Evolutionary conservation across 1,140 invertebrate species (phyloP).

Genomic region (Sipha flava): DNA sequence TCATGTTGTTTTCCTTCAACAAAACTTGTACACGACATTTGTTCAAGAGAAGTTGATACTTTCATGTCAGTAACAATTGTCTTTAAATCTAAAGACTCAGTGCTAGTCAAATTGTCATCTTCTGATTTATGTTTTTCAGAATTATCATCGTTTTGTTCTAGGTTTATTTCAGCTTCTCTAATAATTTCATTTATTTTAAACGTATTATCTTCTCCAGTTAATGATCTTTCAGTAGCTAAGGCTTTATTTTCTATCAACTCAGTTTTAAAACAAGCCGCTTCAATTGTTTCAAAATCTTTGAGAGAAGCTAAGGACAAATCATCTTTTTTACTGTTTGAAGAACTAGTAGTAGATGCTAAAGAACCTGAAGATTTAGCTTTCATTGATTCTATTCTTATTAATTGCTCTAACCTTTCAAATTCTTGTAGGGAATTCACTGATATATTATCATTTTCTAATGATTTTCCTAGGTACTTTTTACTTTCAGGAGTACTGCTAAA

Average conservation of each 20-base stretch:
- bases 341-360: conserved; percentile 62
- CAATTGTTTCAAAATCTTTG: conserved; percentile 88
- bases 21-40: not conserved
- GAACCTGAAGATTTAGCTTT: conserved; percentile 54
- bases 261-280: conserved; percentile 75
- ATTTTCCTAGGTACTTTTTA: conserved; percentile 64
- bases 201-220: conserved; percentile 61
- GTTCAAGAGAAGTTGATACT: not conserved
- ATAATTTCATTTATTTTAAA: conserved; percentile 68
- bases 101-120: conserved; percentile 45
- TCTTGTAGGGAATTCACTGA: conserved; percentile 88
- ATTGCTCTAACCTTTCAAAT: conserved; percentile 82
- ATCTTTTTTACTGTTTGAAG: conserved; percentile 60
- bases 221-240: conserved; percentile 67
- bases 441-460: conserved; percentile 79
- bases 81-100: conserved; percentile 52
- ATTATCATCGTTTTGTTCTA: conserved; percentile 52
- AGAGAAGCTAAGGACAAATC: conserved; percentile 84
- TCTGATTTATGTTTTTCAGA: conserved; percentile 45
- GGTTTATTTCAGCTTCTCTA: conserved; percentile 58
- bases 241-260: conserved; percentile 71
- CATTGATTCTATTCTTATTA: conserved; percentile 58
- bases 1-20: not conserved
- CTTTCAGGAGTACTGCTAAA: conserved; percentile 72
- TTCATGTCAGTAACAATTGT: conserved; percentile 41